Conservation (phyloP, 2,888 invertebrate genomes). For the Ryuthela nishihirai region DNA sequence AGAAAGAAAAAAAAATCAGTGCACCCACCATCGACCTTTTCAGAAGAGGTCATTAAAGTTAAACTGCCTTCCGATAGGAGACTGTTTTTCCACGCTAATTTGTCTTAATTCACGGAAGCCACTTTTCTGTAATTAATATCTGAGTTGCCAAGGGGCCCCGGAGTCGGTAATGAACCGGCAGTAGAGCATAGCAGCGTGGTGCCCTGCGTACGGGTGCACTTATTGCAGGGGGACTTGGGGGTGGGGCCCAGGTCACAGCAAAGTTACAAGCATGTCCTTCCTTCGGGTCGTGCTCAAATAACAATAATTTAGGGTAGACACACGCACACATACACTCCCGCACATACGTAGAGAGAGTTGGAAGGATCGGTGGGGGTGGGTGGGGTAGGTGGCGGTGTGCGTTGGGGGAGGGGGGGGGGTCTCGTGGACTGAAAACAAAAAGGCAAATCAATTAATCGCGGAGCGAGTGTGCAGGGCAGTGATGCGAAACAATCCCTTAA, state of each 20-base stretch:
- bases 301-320: constrained; percentile 37
- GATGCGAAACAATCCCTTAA: constrained; percentile 38
- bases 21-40: too few species aligned
- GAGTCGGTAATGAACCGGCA: constrained; percentile 22
- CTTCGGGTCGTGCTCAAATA: constrained; percentile 34
- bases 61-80: too few species aligned
- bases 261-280: constrained; percentile 26
- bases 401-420: too few species aligned
- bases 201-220: too few species aligned
- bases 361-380: too few species aligned
- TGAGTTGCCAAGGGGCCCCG: constrained; percentile 17
- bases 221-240: constrained; percentile 1
- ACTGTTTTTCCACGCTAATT: too few species aligned
- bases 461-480: constrained; percentile 20
- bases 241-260: constrained; percentile 34
- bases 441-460: constrained; percentile 37
- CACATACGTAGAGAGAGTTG: too few species aligned
- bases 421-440: constrained; percentile 37
- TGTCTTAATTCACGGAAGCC: constrained; percentile 31
- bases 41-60: too few species aligned
- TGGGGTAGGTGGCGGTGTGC: too few species aligned
- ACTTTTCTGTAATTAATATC: constrained; percentile 35
- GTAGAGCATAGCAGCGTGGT: neutral
- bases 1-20: too few species aligned
- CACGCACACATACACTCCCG: constrained; percentile 34